A percentile compares a stretch with the other conserved stretches of the same genome.
These are phyloP conservation scores for Scopus umbretta DNA, from an alignment of 2,113 vertebrate species.

Conservation along the genomic window DNA sequence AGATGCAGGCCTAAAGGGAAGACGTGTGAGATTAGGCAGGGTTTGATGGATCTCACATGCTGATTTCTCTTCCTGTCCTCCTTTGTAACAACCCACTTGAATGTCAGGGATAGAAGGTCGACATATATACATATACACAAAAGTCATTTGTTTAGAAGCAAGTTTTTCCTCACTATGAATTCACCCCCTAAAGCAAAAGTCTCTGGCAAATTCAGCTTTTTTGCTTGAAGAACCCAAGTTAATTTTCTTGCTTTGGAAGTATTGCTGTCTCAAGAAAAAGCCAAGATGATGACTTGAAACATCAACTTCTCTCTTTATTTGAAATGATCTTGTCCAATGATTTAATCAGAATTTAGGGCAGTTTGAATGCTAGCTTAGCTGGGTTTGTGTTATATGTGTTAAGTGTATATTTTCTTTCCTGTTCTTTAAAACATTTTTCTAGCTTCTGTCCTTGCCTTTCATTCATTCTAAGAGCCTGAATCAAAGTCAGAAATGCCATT, in stretches of 20 bases:
- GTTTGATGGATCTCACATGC: background rate
- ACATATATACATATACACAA: fast-evolving
- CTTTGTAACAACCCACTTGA: background rate
- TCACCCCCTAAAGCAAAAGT: background rate
- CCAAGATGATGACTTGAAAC: background rate
- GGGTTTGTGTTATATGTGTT: background rate
- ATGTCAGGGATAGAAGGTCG: background rate
- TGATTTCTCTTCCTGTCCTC: background rate
- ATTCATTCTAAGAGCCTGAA: background rate
- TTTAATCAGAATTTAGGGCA: background rate
- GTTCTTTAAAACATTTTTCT: background rate
- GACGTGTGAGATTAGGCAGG: background rate
- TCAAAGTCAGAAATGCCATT: background rate
- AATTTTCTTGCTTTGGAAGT: background rate
- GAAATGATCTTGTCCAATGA: background rate
- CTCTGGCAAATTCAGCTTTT: background rate
- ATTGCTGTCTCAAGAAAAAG: background rate
- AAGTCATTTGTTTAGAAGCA: background rate
- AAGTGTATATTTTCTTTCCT: background rate
- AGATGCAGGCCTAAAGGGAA: background rate
- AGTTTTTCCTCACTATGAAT: background rate
- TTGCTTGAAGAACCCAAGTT: background rate
- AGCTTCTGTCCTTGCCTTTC: background rate
- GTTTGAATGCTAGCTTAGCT: background rate
- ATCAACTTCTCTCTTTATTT: background rate